Evolutionary conservation across 2,113 vertebrate species (phyloP), one percentile per base, ranked within the genome.

Genomic region (Seriola rivoliana): DNA sequence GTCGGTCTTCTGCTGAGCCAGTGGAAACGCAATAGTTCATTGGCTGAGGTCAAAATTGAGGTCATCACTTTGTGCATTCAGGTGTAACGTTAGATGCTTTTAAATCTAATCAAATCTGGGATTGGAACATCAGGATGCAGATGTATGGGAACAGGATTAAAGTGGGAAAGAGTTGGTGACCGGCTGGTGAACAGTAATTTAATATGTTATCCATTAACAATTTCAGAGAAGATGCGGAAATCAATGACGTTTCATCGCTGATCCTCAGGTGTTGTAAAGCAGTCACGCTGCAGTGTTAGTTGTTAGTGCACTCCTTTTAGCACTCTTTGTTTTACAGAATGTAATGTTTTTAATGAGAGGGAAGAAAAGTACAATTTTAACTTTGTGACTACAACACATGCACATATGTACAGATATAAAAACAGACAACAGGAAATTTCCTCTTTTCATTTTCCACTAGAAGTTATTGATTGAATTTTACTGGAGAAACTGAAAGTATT

Each of bases 21-120:
- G 59, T 62, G 64, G 88, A 91, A 94, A 93, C 75, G 63, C 60
- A 87, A 91, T 92, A 73, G 87, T 85, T 89, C 60, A 58, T 65
- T 63, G 58, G 66, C 57, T 60, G 60, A 89, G 92, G 88, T 91
- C 87, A 85, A 71, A 64, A 70, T 38, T 60, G 38, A 90, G 84
- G 87, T 89, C 87, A 64, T 79, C 55, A 60, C 78, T 80, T 76
- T 78, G 80, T 73, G 52, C 71, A 63, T 60, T 89, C 63, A 71
- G 75, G 88, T 91, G 75, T 90, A 90, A 85, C 50, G 8, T 89
- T 88, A 81, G 80, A 59, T 23, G 74, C 71, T 81, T 91, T 91
- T 71, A 72, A 80, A 78, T 76, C 46, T 60, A 83, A 85, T 82
- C 55, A 64, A 32, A 84, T 87, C 2, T 0, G 52, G 71, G 42